Evolutionary conservation across 2,797 vertebrate genomes (phyloP).

Genomic region (Sebastes steindachneri): DNA sequence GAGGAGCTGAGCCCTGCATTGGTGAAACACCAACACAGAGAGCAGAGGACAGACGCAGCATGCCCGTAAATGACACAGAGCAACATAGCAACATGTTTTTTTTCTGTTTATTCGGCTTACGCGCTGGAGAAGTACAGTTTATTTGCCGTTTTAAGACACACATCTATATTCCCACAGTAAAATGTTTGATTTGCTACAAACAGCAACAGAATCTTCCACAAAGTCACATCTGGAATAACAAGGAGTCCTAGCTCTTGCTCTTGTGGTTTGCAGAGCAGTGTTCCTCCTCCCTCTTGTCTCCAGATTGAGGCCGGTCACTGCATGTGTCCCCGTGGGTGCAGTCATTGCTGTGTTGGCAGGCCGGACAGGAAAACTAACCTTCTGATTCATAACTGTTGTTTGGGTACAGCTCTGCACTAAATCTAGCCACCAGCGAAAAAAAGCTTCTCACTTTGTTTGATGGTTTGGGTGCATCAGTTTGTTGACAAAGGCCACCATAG

Average conservation of each 20-base stretch:
- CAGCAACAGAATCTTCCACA: background rate
- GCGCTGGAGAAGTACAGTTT: background rate
- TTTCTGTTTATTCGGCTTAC: no score
- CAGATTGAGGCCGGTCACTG: background rate
- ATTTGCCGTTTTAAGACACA: background rate
- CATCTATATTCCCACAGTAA: background rate
- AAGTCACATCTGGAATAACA: slow-evolving; percentile 27
- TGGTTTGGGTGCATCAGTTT: background rate
- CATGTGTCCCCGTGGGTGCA: slow-evolving; percentile 7
- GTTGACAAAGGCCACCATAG: background rate
- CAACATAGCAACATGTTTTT: no score
- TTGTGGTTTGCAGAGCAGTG: background rate
- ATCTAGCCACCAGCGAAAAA: background rate
- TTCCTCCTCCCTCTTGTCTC: slow-evolving; percentile 9
- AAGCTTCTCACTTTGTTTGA: background rate
- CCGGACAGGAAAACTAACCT: background rate
- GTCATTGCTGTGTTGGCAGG: slow-evolving; percentile 16
- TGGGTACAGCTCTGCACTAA: background rate
- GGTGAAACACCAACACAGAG: no score
- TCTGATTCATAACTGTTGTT: background rate
- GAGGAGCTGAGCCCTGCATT: no score
- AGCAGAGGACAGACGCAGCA: no score
- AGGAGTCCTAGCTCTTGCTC: background rate
- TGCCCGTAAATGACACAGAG: no score
- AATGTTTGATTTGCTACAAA: slow-evolving; percentile 6